Evolutionary conservation across 2,113 vertebrate genomes (phyloP), one percentile per base, ranked within the genome.

Genomic region (Dendropsophus ebraccatus): DNA sequence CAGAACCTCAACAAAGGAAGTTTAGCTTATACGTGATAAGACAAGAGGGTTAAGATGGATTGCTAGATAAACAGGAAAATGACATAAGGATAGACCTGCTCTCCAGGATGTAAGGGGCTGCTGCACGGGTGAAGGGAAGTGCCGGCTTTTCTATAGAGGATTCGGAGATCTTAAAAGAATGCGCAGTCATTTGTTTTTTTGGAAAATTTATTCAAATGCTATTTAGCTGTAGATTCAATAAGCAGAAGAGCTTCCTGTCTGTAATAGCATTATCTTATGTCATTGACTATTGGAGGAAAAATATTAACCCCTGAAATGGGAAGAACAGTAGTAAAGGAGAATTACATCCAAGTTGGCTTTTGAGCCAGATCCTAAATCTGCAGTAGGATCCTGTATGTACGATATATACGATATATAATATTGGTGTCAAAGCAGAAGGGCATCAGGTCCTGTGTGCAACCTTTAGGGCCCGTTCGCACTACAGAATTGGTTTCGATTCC

Each of bases 41-140:
- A 56, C 75, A 12, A 54, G 23, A n/a, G 58, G 56, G 7, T 25
- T 25, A 35, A 62, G 56, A 62, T 47, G 56, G 47, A 81, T 65
- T 37, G 37, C 21, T 16, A 62, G 21, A 81, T 65, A 65, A 79
- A 79, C 52, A 56, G 76, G 76, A 58, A 79, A 79, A 58, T 79
- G 7, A 9, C 28, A 35, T 19, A 12, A 19, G 75, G 45, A 50
- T 25, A 35, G 17, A 16, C 17, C 28, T 21, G 25, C 28, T 32
- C 16, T 78, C 75, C 75, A 56, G 75, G 76, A 79, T 80, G 50
- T 60, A 16, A 25, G 56, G 37, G 56, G 32, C 78, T 16, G 37
- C 37, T 11, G 58, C 23, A 37, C 9, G 78, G 28, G 35, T 12
- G 12, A 19, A 47, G 12, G 56, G 56, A 65, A 25, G 35, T 28